These are phyloP conservation scores for Ptychobarbus kaznakovi DNA, from an alignment of 2,797 vertebrate genomes.

Conservation along the genomic window DNA sequence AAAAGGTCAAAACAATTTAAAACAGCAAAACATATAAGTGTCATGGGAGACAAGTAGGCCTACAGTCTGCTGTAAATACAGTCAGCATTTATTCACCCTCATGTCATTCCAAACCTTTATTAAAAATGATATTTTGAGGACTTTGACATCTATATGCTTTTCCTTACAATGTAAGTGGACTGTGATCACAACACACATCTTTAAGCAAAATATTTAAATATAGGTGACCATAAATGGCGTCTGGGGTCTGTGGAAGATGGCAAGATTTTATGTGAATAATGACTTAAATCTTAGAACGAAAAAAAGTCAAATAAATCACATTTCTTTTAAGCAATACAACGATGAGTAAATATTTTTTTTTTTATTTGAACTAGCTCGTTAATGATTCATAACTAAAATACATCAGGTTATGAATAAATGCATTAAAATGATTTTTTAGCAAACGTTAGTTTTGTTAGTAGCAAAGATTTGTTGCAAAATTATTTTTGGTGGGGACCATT, in stretches of 20 bases:
- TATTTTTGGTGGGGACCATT: background rate
- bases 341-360: background rate
- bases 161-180: background rate
- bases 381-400: background rate
- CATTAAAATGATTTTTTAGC: background rate
- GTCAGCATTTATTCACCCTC: background rate
- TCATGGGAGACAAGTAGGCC: background rate
- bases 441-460: background rate
- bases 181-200: background rate
- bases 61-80: background rate
- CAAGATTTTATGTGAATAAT: background rate
- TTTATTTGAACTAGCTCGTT: background rate
- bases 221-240: background rate
- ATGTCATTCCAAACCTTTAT: background rate
- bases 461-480: background rate
- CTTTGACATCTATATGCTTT: background rate
- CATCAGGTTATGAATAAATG: background rate
- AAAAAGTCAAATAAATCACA: background rate
- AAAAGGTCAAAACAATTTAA: conserved; percentile 14
- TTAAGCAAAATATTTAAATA: background rate
- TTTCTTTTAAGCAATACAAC: background rate
- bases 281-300: background rate
- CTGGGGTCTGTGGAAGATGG: background rate
- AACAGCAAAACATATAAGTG: background rate
- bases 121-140: background rate